Conservation (phyloP, 2,113 vertebrate genomes). For the Chaenogobius annularis region DNA sequence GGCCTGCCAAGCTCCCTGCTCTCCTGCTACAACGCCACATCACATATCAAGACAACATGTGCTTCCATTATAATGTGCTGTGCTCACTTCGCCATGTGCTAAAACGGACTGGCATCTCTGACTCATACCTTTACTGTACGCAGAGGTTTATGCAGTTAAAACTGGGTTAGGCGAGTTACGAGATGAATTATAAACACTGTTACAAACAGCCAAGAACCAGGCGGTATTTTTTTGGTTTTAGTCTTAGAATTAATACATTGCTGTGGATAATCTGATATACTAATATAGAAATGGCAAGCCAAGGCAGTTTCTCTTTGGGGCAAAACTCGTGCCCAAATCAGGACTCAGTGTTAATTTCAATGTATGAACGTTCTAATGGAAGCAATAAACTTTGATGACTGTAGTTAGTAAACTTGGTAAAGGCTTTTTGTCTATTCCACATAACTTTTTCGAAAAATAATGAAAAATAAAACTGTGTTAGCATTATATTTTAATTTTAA, state of each 20-base stretch:
- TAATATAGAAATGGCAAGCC: no score
- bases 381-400: no score
- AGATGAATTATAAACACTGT: neutral
- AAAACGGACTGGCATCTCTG: constrained; percentile 2
- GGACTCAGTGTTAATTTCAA: neutral
- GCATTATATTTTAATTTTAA: no score
- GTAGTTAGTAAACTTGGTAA: no score
- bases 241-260: neutral
- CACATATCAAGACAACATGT: constrained; percentile 6
- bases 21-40: constrained; percentile 1
- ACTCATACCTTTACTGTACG: constrained; percentile 19
- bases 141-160: neutral
- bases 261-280: neutral
- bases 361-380: no score
- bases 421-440: neutral
- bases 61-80: constrained; percentile 11
- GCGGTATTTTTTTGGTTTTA: neutral
- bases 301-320: no score
- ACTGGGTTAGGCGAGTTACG: neutral
- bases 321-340: neutral
- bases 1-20: constrained; percentile 57
- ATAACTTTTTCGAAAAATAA: neutral
- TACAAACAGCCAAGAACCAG: neutral
- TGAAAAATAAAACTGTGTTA: no score
- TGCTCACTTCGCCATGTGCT: constrained; percentile 31